phyloP scores from a whole-genome alignment of 2,797 vertebrate species.

The Diplodus sargus region DNA sequence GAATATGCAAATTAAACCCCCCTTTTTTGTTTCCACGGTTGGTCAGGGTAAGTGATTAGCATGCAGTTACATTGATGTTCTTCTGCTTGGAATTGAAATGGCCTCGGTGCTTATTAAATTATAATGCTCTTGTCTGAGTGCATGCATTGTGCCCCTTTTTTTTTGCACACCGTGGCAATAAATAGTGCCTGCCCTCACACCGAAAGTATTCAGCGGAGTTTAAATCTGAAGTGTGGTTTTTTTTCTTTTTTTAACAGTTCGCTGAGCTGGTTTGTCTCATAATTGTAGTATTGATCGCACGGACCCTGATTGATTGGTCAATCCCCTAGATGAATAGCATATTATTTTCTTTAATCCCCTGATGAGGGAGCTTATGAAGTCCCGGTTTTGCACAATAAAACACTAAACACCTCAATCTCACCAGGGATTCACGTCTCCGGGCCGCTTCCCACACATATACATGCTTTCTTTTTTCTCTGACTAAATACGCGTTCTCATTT shows the following conservation, averaged over 20 bases:
- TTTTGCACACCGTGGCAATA: constrained; percentile 53
- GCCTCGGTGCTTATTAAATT: constrained; percentile 52
- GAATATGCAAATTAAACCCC: constrained; percentile 93
- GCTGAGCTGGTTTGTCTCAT: constrained; percentile 72
- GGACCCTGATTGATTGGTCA: constrained; percentile 70
- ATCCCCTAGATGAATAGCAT: constrained; percentile 71
- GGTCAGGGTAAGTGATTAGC: constrained; percentile 90
- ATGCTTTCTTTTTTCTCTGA: constrained; percentile 27
- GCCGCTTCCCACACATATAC: constrained; percentile 51
- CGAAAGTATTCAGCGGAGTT: constrained; percentile 50
- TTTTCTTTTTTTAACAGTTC: constrained; percentile 24
- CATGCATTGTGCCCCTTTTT: constrained; percentile 37
- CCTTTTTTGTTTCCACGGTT: constrained; percentile 74
- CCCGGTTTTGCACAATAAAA: constrained; percentile 73
- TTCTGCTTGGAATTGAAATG: constrained; percentile 46
- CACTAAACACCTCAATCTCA: constrained; percentile 70
- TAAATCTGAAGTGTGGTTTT: constrained; percentile 45
- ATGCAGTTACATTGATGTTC: constrained; percentile 68
- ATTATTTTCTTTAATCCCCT: constrained; percentile 74
- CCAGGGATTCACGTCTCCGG: constrained; percentile 65
- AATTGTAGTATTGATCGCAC: constrained; percentile 75
- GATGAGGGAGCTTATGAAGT: constrained; percentile 65
- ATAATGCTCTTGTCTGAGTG: constrained; percentile 42
- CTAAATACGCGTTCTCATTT: constrained; percentile 69
- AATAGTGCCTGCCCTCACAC: constrained; percentile 48